phyloP scores from a whole-genome alignment of 2,797 vertebrate genomes.

The Pachyuromys duprasi region DNA sequence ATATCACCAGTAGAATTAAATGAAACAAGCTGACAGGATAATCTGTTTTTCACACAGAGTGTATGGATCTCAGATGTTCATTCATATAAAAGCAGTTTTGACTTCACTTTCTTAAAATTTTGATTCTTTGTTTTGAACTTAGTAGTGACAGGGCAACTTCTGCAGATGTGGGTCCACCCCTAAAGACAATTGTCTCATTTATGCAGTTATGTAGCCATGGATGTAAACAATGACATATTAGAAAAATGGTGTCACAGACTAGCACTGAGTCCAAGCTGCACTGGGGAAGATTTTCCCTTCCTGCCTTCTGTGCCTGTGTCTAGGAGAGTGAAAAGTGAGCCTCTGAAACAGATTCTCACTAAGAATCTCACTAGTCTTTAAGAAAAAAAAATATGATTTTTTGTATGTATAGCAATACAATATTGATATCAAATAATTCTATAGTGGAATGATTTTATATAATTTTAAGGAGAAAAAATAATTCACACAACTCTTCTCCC shows the following conservation, averaged over 20 bases:
- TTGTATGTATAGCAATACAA: neutral
- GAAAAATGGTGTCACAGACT: neutral
- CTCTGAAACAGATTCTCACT: neutral
- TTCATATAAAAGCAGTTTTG: neutral
- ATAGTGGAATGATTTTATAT: neutral
- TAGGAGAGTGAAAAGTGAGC: neutral
- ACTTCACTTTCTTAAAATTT: constrained; percentile 29
- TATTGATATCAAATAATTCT: neutral
- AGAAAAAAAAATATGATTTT: neutral
- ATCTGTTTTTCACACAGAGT: constrained; percentile 70
- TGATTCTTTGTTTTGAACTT: neutral
- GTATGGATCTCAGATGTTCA: neutral
- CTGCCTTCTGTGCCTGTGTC: neutral
- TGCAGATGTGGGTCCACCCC: neutral
- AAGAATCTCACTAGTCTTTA: neutral
- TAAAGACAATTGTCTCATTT: neutral
- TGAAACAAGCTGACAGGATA: neutral
- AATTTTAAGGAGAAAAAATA: neutral
- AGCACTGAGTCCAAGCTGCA: neutral
- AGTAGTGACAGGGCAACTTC: neutral
- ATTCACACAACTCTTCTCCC: neutral
- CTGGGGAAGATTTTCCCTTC: neutral
- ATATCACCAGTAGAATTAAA: constrained; percentile 45
- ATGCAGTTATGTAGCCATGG: neutral
- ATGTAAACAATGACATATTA: neutral